Base-by-base conservation (phyloP, 2,888 invertebrate genomes). In the Tenthredo amoena region DNA sequence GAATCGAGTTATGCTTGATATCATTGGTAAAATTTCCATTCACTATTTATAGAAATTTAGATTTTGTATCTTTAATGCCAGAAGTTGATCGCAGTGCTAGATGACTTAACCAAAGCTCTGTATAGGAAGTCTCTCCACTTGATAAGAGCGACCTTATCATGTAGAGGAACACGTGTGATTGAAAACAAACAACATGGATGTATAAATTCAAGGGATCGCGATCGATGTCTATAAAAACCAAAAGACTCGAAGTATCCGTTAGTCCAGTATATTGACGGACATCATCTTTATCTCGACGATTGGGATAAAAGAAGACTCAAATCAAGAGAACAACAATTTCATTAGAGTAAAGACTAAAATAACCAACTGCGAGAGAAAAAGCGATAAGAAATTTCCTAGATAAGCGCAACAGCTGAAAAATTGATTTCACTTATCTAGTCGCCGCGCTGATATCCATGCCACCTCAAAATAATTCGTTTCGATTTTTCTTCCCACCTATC, bases 401-500 rank as follows among this genome's bases (percentile, higher is more conserved):
- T n/a, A 50, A 5, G 5, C 1, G 18, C n/a, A 9, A n/a, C 50
- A 47, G 1, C 4, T 12, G 5, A 18, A 47, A 47, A 47, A 47
- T 47, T 47, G 12, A 2, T 15, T 47, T 47, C 12, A 47, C 5
- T 47, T 18, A 18, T 47, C 21, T 90, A 88, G 9, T 43, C 10
- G 10, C 40, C 2, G 40, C 10, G 40, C 40, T 10, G 10, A 82
- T 91, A 92, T 84, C 91, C 90, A 34, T 88, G 90, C 58, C 89
- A 91, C 72, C 89, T 90, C 1, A 91, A 86, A 62, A 92, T 87
- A 31, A 87, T 88, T 58, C 89, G 87, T 65, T 85, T 89, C 43
- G 91, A 5, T 43, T 10, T 43, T 43, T 43, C 2, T 9, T 10
- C 10, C 10, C 40, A 10, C 10, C 40, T 10, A 43, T 43, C 2